Base-by-base conservation (phyloP, 30 jellyfish, hydroid and myxozoan genomes). In the Sanderia malayensis region DNA sequence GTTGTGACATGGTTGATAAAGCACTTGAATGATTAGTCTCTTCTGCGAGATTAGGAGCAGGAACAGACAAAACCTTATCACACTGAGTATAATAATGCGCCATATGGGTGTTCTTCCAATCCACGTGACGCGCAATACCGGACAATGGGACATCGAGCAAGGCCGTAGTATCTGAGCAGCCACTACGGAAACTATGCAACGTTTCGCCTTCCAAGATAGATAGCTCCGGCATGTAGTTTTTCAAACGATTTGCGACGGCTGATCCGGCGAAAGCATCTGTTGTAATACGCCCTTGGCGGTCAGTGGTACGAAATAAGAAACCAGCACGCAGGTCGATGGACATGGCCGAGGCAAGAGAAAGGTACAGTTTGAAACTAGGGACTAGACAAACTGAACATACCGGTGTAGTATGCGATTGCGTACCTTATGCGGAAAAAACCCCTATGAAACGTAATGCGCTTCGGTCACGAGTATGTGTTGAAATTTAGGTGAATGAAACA, bases 241-340 rank as follows among this genome's bases (percentile, higher is more conserved):
- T 49, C 64, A 49, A 49, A 9, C 24, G 23, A 19, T 49, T 49
- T 8, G 64, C 64, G 27, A 49, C 64, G 24, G 64, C 27, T 15
- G 64, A 49, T 15, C 64, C 64, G 27, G 27, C 24, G 18, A 49
- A 41, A 20, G 84, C 28, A 37, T 28, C 83, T 28, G 21, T 28
- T 8, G 52, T 11, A 28, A 61, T 28, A 4, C 1, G 27, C 53
- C 73, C 52, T 11, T 28, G 73, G 0, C 27, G 73, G 73, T 61
- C 73, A 61, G 73, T 61, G 21, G 27, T 19, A 22, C 73, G 73
- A 34, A 61, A 61, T 30, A 61, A 15, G 28, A 11, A 61, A 11
- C 73, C 73, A 28, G 15, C 27, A 22, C 73, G 21, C 27, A 61
- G 73, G 73, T 61, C 58, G 29, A 61, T 24, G 73, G 73, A 61